Conservation (phyloP, 64 coral and sea anemone genomes). For the Stichodactyla helianthus region DNA sequence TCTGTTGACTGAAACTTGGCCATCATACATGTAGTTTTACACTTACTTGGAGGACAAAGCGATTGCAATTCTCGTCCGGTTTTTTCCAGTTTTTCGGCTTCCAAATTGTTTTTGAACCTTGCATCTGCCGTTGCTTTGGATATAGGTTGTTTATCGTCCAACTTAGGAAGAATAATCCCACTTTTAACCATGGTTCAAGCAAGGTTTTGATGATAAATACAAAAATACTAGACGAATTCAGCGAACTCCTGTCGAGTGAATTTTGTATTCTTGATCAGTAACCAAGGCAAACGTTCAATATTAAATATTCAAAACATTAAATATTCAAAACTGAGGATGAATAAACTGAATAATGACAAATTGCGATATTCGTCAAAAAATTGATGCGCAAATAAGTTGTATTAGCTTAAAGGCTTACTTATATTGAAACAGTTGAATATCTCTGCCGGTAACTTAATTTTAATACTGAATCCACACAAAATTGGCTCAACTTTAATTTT, state of each 20-base stretch:
- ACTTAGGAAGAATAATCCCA: not conserved
- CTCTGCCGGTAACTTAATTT: not conserved
- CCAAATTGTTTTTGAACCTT: not conserved
- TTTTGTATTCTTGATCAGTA: not conserved
- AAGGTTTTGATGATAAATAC: not conserved
- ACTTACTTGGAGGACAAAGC: not conserved
- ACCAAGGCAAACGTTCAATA: conserved; percentile 17
- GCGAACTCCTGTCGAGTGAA: not conserved
- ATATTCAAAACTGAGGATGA: conserved; percentile 7
- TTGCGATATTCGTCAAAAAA: not conserved
- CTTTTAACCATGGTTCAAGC: conserved; percentile 4
- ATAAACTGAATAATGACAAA: conserved; percentile 8
- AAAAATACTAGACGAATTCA: not conserved
- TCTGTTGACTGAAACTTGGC: not conserved
- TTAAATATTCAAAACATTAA: conserved; percentile 7
- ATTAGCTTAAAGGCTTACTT: not conserved
- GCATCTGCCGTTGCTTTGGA: not conserved
- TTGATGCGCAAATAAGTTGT: conserved; percentile 15
- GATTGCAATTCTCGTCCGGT: not conserved
- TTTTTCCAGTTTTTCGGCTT: not conserved
- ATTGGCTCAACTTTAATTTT: no score
- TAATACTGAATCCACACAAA: not conserved
- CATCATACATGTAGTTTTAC: not conserved
- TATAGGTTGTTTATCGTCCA: not conserved
- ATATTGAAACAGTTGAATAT: not conserved